These are phyloP conservation scores for Semicossyphus pulcher DNA, from an alignment of 2,113 vertebrate species.

Conservation along the genomic window DNA sequence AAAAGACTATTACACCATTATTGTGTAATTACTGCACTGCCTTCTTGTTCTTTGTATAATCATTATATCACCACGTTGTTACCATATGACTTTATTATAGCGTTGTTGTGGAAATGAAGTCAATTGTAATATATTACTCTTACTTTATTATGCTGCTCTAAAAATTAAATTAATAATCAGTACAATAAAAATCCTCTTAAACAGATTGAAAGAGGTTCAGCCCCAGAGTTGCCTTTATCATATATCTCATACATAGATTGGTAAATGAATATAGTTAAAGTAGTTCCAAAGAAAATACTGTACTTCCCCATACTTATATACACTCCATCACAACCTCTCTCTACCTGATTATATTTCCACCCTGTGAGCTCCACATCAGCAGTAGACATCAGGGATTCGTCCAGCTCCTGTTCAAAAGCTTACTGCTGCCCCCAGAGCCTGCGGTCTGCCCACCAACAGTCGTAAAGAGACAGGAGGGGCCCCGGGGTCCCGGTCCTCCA, in stretches of 20 bases:
- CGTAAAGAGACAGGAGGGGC: constrained; percentile 53
- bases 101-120: too few species aligned
- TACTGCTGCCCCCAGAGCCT: constrained; percentile 53
- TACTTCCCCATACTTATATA: background rate
- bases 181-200: too few species aligned
- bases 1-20: too few species aligned
- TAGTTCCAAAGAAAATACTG: background rate
- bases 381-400: constrained; percentile 54
- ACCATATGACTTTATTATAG: too few species aligned
- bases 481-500: constrained; percentile 17
- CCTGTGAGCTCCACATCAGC: constrained; percentile 3
- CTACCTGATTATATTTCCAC: constrained; percentile 65
- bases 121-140: too few species aligned
- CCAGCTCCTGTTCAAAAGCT: constrained; percentile 67
- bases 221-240: too few species aligned
- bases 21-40: too few species aligned
- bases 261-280: background rate
- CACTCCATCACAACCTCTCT: background rate
- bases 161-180: too few species aligned
- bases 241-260: background rate
- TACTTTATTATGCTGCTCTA: too few species aligned
- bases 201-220: too few species aligned
- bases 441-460: constrained; percentile 51
- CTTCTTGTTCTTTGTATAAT: too few species aligned
- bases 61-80: too few species aligned